Evolutionary conservation across 2,797 vertebrate species (phyloP).

Genomic region (Rhabdomys pumilio): DNA sequence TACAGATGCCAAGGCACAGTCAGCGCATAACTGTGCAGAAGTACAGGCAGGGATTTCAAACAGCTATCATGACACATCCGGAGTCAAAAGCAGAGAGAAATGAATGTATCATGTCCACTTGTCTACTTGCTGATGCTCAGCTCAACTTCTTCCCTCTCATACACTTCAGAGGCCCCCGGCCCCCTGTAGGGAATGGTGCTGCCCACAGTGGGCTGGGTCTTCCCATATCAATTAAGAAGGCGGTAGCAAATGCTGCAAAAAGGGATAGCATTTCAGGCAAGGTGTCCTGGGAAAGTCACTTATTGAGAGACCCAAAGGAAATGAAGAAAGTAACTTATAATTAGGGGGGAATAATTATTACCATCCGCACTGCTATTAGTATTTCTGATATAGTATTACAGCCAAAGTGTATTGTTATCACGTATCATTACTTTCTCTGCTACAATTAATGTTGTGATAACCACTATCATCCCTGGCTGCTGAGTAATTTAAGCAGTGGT

Average conservation of each 20-base stretch:
- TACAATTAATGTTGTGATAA: not conserved
- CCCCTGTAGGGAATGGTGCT: not conserved
- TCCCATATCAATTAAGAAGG: not conserved
- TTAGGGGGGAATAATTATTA: not conserved
- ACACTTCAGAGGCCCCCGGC: not conserved
- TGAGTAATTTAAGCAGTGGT: not conserved
- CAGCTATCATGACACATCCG: not conserved
- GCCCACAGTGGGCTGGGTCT: not conserved
- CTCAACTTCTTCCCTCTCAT: not conserved
- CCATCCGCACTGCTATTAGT: not conserved
- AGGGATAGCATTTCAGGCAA: not conserved
- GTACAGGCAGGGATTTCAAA: not conserved
- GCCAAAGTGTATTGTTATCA: not conserved
- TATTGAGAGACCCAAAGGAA: constrained; percentile 47
- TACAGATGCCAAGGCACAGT: not conserved
- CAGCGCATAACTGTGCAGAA: not conserved
- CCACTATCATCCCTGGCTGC: not conserved
- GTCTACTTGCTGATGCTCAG: not conserved
- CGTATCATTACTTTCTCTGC: not conserved
- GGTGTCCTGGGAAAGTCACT: not conserved
- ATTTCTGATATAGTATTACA: not conserved
- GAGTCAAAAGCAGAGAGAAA: not conserved
- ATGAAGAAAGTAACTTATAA: not conserved
- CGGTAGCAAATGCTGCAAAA: not conserved
- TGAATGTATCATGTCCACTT: not conserved